A percentile compares a stretch with the other conserved stretches of the same genome.
Evolutionary conservation across 2,113 vertebrate genomes (phyloP).

Genomic region (Mandrillus leucophaeus): DNA sequence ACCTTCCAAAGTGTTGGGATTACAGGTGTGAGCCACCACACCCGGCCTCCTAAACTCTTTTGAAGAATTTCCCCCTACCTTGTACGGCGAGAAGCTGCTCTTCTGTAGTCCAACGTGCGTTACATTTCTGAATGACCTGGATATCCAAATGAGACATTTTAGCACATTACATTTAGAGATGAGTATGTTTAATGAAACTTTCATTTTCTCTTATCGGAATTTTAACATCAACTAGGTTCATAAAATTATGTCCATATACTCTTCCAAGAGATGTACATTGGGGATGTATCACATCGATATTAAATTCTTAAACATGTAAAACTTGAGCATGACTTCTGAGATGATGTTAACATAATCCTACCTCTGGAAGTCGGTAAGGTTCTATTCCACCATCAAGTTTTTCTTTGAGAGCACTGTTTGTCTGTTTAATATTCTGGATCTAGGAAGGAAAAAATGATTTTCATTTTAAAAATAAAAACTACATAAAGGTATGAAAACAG

Average conservation of each 20-base stretch:
- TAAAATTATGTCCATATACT: background rate
- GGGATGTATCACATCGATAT: background rate
- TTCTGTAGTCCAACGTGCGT: constrained; percentile 97
- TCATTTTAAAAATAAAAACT: constrained; percentile 43
- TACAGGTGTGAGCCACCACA: no score
- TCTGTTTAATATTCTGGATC: constrained; percentile 98
- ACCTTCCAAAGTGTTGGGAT: no score
- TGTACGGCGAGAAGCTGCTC: constrained; percentile 98
- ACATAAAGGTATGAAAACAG: background rate
- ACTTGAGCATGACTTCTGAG: background rate
- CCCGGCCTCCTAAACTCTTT: background rate
- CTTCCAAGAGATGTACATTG: background rate
- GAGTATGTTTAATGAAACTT: background rate
- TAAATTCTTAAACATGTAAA: background rate
- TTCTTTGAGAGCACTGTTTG: constrained; percentile 94
- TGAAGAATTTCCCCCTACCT: constrained; percentile 84
- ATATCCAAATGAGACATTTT: background rate
- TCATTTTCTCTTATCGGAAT: background rate
- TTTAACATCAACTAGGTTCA: background rate
- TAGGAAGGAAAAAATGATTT: constrained; percentile 77
- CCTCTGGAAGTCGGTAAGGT: constrained; percentile 92
- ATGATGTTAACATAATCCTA: constrained; percentile 70
- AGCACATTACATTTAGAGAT: background rate
- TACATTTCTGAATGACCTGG: constrained; percentile 94
- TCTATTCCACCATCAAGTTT: constrained; percentile 93